Conservation (phyloP, 2,888 invertebrate genomes). For the Synergus gifuensis region DNA sequence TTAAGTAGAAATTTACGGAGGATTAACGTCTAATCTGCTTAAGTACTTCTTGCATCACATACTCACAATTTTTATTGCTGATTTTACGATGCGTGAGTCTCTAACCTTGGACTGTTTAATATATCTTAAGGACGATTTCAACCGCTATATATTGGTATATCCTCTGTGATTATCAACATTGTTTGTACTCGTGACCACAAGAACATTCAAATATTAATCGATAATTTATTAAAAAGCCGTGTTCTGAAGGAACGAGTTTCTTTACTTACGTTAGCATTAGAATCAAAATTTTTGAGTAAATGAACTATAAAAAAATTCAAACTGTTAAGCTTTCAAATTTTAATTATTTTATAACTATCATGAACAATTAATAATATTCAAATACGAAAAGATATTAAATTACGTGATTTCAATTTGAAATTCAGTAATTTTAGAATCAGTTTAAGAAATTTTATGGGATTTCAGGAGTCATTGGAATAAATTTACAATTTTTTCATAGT, state of each 20-base stretch:
- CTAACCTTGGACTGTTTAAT: conserved; percentile 6
- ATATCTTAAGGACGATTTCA: neutral
- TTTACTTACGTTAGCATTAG: neutral
- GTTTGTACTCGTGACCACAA: neutral
- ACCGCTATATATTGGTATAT: neutral
- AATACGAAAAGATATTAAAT: too few species aligned
- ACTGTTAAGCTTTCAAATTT: too few species aligned
- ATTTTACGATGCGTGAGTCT: conserved; percentile 3
- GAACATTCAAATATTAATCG: neutral
- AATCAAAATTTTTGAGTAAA: neutral
- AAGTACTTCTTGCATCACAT: neutral
- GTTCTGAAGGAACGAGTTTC: neutral
- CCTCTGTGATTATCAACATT: neutral
- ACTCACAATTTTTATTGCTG: neutral
- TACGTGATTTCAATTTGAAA: too few species aligned
- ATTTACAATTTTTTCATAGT: too few species aligned
- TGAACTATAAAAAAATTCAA: neutral
- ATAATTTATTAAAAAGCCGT: neutral
- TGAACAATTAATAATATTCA: too few species aligned
- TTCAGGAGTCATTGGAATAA: too few species aligned
- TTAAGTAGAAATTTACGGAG: neutral
- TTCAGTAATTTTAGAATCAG: too few species aligned
- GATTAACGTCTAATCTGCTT: neutral
- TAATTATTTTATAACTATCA: too few species aligned
- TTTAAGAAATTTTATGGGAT: too few species aligned